These are phyloP conservation scores for Bugula neritina DNA, from an alignment of 2,888 invertebrate species.

Conservation along the genomic window DNA sequence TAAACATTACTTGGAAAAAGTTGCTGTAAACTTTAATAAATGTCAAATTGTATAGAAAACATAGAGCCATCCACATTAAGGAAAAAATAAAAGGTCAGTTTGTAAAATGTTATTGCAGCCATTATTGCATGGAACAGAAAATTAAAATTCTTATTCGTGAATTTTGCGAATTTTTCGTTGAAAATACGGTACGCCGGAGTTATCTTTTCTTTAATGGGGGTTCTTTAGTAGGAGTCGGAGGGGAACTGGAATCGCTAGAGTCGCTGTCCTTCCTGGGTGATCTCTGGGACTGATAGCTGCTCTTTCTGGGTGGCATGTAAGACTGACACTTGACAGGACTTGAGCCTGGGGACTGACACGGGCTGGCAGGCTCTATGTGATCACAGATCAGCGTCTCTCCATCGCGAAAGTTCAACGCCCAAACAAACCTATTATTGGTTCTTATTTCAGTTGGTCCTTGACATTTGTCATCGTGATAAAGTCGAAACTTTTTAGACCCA, in stretches of 20 bases:
- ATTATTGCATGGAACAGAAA: too few relatives aligned
- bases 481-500: slow-evolving; percentile 75
- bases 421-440: slow-evolving; percentile 23
- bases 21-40: too few relatives aligned
- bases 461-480: slow-evolving; percentile 71
- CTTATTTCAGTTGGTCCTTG: slow-evolving; percentile 14
- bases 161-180: too few relatives aligned
- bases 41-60: too few relatives aligned
- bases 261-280: neutral
- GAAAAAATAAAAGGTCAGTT: too few relatives aligned
- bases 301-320: neutral
- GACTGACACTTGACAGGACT: neutral
- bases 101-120: too few relatives aligned
- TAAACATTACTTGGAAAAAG: too few relatives aligned
- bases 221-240: slow-evolving; percentile 17
- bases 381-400: slow-evolving; percentile 14
- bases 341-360: neutral
- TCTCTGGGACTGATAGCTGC: neutral
- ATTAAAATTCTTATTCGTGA: too few relatives aligned
- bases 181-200: neutral
- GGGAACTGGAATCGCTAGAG: neutral
- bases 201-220: slow-evolving; percentile 19
- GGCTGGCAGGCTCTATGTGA: neutral
- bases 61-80: too few relatives aligned
- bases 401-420: slow-evolving; percentile 21